A percentile compares a stretch with the other conserved stretches of the same genome.
Conservation (phyloP, 2,113 vertebrate species). For the Heloderma charlesbogerti region DNA sequence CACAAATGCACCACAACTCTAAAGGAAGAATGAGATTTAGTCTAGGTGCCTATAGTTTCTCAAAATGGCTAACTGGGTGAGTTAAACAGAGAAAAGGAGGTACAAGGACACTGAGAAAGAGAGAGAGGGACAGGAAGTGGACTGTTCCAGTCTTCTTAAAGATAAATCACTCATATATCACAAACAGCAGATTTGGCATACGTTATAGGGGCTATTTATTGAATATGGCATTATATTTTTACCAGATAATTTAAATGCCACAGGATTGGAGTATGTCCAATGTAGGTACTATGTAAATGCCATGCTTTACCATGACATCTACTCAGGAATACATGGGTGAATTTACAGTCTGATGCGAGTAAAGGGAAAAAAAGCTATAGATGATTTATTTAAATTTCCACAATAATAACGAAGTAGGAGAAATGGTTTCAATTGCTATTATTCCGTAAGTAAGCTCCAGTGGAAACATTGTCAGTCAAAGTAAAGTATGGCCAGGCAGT, state of each 20-base stretch:
- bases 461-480: constrained; percentile 14
- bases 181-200: background rate
- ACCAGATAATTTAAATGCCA: background rate
- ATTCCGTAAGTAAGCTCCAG: background rate
- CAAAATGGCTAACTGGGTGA: background rate
- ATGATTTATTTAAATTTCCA: constrained; percentile 7
- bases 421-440: background rate
- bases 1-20: background rate
- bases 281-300: too few relatives aligned
- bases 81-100: background rate
- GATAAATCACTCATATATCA: background rate
- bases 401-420: background rate
- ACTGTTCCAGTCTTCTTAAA: background rate
- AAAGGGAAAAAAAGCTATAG: background rate
- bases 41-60: background rate
- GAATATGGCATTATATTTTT: background rate
- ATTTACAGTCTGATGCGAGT: background rate
- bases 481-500: constrained; percentile 33
- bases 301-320: background rate
- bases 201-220: background rate
- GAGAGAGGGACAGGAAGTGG: background rate
- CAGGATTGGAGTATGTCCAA: background rate
- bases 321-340: background rate
- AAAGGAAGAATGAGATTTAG: background rate
- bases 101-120: background rate